Base-by-base conservation (phyloP, 2,113 vertebrate species). In the Orthonyx spaldingii region DNA sequence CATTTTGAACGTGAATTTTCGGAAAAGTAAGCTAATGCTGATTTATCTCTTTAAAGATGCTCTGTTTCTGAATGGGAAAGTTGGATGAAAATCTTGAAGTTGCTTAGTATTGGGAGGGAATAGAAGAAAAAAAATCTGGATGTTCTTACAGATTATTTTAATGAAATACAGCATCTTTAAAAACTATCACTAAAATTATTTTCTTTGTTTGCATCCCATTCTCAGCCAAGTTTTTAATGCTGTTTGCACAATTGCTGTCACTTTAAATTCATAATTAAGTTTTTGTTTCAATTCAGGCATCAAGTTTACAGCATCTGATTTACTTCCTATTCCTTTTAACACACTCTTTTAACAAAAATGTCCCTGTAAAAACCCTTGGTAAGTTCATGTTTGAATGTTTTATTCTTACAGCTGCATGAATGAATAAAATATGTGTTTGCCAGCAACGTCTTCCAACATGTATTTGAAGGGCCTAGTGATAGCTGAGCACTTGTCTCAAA, bases 1-100 rank as follows among this genome's bases (percentile, higher is more conserved):
- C 99, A 98, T 99, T 99, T 98, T 99, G 99, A 99, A 98, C 98
- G 94, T 98, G 98, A 98, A 96, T 99, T 97, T 98, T 98, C 98
- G 98, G 99, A 99, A 99, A 99, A 98, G 99, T 99, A 99, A 99
- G 97, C 97, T 95, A 95, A 97, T 98, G 97, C 97, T 98, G 98
- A 98, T 97, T 98, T 98, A 78, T 97, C 80, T 97, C 97, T 98
- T 98, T 98, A 98, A 99, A 98, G 98, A 97, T 98, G 98, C 97
- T 98, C 89, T 97, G 96, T 97, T 98, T 98, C 97, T 98, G 53
- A 91, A 32, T 93, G 94, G 95, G 92, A 95, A 84, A 65, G 60
- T 63, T 96, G 88, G 94, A 91, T 90, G 94, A 80, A 85, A 83
- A 37, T 81, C 87, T 94, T 96, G 55, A 83, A 68, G 92, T 94